Evolutionary conservation across 2,888 invertebrate species (phyloP).

Genomic region (Aphodius granarius): DNA sequence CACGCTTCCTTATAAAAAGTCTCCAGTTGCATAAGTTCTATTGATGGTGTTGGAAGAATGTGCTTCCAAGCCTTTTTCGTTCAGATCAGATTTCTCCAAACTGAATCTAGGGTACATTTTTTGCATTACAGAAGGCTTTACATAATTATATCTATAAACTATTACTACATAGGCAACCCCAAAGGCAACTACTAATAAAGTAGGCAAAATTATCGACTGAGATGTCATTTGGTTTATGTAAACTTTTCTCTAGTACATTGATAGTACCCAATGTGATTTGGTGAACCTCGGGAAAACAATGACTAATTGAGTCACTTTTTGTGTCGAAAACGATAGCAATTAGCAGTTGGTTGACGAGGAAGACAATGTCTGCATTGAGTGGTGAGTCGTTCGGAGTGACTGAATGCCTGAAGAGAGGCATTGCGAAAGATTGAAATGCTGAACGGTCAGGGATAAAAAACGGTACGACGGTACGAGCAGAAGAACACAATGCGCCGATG

Average conservation of each 20-base stretch:
- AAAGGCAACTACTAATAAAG: too few relatives aligned
- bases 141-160: too few relatives aligned
- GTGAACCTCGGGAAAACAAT: background rate
- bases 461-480: background rate
- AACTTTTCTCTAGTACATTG: too few relatives aligned
- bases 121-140: too few relatives aligned
- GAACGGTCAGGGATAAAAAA: background rate
- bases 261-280: background rate
- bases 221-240: too few relatives aligned
- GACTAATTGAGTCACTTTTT: conserved; percentile 5
- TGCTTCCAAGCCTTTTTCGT: background rate
- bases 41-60: background rate
- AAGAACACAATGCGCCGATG: background rate
- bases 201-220: too few relatives aligned
- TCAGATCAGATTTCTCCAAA: background rate
- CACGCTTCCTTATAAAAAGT: background rate
- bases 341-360: background rate
- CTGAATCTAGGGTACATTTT: conserved; percentile 15
- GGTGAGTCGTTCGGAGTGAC: background rate
- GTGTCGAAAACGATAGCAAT: conserved; percentile 5
- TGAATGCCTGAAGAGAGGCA: background rate
- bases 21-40: background rate
- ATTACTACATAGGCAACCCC: too few relatives aligned
- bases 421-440: background rate
- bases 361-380: background rate